Evolutionary conservation across 1,140 invertebrate species (phyloP), one percentile per base, ranked within the genome.

Genomic region (Drosophila takahashii): DNA sequence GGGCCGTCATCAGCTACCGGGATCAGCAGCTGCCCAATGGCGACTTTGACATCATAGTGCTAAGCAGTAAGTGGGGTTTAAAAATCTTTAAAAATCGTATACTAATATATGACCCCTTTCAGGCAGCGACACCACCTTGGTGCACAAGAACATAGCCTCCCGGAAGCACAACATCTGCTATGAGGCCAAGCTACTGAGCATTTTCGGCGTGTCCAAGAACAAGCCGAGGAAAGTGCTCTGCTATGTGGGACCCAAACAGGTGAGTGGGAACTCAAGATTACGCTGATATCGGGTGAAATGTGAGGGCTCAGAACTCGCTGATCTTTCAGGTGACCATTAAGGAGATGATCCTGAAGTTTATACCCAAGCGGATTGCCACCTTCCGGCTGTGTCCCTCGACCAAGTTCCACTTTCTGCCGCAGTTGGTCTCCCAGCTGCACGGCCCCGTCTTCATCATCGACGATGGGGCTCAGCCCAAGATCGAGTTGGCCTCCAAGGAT

Each of bases 301-400:
- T 79, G 65, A 50, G 79, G 76, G 72, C 72, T 89, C 67, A 92
- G 90, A 90, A 92, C 74, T 92, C 90, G n/a, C 60, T 91, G 47
- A 92, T 91, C 29, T 92, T 92, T 39, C 96, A 98, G 93, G 93
- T 98, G 39, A 97, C 96, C 32, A 95, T 99, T 79, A 98, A 98
- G 93, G 97, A 98, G 93, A 97, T 97, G 93, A 94, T 98, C 69
- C 93, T 98, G 58, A 97, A 97, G 93, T 96, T 99, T 86, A 97
- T 98, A 90, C 97, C 97, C 37, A 98, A 98, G 92, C 94, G 97
- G 75, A 93, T 98, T 53, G 96, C 96, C 54, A 97, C 97, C n/a
- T 98, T 98, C 93, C 94, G 98, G 27, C 94, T 99, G 44, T 98
- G 97, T 92, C 97, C 98, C 18, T 97, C 96, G 26, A 98, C 97